Evolutionary conservation across 2,888 invertebrate species (phyloP), one percentile per base, ranked within the genome.

Genomic region (Ormyrus rosae): DNA sequence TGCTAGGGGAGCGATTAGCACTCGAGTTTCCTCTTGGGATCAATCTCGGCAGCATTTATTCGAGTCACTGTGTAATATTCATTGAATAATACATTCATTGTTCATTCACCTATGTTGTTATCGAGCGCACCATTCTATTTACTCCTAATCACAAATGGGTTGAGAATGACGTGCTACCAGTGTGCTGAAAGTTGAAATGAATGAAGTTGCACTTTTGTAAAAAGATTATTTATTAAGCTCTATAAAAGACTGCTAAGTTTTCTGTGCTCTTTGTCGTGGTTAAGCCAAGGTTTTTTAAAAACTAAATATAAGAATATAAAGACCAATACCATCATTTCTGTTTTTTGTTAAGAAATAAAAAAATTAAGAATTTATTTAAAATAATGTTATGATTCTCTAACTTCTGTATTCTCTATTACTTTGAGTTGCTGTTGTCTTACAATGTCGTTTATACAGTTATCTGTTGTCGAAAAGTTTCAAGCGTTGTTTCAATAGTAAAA

Each of bases 21-120:
- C 84, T 88, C 83, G 87, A 89, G 85, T 86, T 89, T 84, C 86
- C 86, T 67, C 83, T 88, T 83, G 86, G 86, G 83, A 84, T 94
- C 90, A 93, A 93, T 84, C 91, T 94, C 86, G 94, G 94, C 87
- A 94, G 94, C 91, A 93, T 93, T 84, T 94, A 94, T 91, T 94
- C 93, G 88, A 94, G 94, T 90, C 93, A 94, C 89, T 94, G 93
- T 92, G 92, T 94, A 86, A 91, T 94, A 87, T 93, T 83, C 82
- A 84, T 84, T 80, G 81, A 84, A 75, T 85, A 82, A 84, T 82
- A 69, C 58, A 70, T 34, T 34, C 34, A 34, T 80, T 70, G 53
- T 78, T 82, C 80, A 75, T 70, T 82, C 65, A 74, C 78, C 45
- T 77, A 65, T 53, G 65, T 77, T 80, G 65, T 71, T 75, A 71